Base-by-base conservation (phyloP, 2,797 vertebrate species). In the Sebastiscus tertius region DNA sequence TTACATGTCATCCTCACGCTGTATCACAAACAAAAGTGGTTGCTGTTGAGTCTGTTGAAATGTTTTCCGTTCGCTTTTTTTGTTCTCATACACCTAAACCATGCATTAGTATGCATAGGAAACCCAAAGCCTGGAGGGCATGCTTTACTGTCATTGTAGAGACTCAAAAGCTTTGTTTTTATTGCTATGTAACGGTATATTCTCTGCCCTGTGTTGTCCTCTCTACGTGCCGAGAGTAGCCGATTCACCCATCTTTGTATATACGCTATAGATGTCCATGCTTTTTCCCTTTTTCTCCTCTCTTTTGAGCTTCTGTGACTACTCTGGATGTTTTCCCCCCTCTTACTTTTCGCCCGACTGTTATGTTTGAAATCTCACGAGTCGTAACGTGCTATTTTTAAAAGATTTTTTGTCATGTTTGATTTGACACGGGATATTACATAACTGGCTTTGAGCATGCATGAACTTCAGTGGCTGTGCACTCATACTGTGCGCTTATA, bases 331-430 rank as follows among this genome's bases (percentile, higher is more conserved):
- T 80, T 77, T 65, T 10, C 16, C 42, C 24, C 52, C 54, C 56
- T 31, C 49, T 75, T 83, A 46, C 42, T 88, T 80, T 82, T 65
- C 18, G 1, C 61, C 82, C 33, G 1, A 87, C 84, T 86, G 87
- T 87, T 82, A 83, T 87, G 77, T 86, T 85, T 87, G 69, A 86
- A 91, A 68, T 83, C 91, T 88, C 82, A 72, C 84, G 83, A 93
- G 90, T 39, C 36, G 2, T 79, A 80, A 89, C 86, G 86, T 72
- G 85, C 89, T 93, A 90, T 92, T 93, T 94, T 89, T 91, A 85
- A 90, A 90, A 88, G 79, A 91, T 88, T 90, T 88, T 90, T 90
- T 34, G 16, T 76, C 85, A 71, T 31, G 82, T 84, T 89, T 93
- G 83, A 85, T 91, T 91, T 89, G 89, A 88, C 77, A 84, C 75